These are phyloP conservation scores for Pemphredon lugubris DNA, from an alignment of 2,888 invertebrate species.

Conservation along the genomic window DNA sequence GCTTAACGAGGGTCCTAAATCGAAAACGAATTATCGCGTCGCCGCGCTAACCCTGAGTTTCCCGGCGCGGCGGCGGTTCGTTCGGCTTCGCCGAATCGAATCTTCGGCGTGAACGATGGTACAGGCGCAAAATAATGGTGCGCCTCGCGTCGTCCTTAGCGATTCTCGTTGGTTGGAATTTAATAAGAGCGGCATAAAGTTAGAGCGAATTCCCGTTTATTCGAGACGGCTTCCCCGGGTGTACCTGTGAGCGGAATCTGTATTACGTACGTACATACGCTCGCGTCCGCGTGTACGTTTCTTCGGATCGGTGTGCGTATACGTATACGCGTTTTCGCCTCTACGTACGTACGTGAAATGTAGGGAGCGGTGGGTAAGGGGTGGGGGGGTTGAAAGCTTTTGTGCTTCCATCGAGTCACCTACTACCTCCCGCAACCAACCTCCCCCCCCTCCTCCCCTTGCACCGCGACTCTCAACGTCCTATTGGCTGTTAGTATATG, in stretches of 20 bases:
- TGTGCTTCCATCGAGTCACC: constrained; percentile 56
- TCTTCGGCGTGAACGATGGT: constrained; percentile 40
- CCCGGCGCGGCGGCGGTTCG: constrained; percentile 1
- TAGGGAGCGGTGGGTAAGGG: constrained; percentile 6
- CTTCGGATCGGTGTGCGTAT: background rate
- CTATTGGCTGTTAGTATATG: constrained; percentile 63
- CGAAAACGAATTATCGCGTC: constrained; percentile 14
- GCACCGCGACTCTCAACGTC: constrained; percentile 28
- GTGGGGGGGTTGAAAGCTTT: constrained; percentile 55
- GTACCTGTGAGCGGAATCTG: constrained; percentile 49
- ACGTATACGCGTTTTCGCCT: background rate
- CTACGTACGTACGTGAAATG: constrained; percentile 45
- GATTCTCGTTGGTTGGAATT: constrained; percentile 70
- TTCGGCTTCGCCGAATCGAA: constrained; percentile 46
- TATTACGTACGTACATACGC: constrained; percentile 5
- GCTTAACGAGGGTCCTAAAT: constrained; percentile 1
- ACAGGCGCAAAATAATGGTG: constrained; percentile 55
- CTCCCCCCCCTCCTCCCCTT: too few relatives aligned
- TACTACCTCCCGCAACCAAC: constrained; percentile 27
- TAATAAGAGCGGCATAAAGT: constrained; percentile 74
- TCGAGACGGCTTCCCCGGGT: constrained; percentile 56
- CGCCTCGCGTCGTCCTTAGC: constrained; percentile 60
- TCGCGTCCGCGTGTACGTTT: background rate
- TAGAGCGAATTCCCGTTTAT: constrained; percentile 65
- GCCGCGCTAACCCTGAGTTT: background rate